Conservation (phyloP, 2,888 invertebrate species). For the Clistopyga incitator region DNA sequence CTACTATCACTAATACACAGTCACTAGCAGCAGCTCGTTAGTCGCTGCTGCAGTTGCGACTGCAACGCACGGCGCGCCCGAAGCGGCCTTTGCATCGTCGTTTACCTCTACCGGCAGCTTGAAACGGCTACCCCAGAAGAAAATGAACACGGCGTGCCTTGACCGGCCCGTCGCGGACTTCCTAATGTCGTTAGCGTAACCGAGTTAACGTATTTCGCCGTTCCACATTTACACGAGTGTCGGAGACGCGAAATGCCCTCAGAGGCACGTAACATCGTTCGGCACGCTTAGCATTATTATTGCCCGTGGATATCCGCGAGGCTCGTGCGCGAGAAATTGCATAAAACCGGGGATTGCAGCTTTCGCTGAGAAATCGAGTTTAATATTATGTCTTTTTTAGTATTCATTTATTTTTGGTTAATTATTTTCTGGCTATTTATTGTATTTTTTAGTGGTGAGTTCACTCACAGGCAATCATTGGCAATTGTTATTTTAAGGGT, state of each 20-base stretch:
- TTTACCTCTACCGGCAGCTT: background rate
- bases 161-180: constrained; percentile 70
- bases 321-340: too few relatives aligned
- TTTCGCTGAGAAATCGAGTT: too few relatives aligned
- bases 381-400: too few relatives aligned
- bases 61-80: background rate
- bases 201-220: constrained; percentile 76
- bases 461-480: too few relatives aligned
- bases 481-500: too few relatives aligned
- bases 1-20: background rate
- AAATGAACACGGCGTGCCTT: constrained; percentile 44
- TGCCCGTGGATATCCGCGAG: background rate
- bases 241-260: background rate
- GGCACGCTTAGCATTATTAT: constrained; percentile 22
- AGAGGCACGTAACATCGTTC: constrained; percentile 35
- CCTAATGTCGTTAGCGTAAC: constrained; percentile 81
- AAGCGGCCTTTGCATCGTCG: background rate
- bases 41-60: constrained; percentile 4
- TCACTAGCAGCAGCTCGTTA: background rate
- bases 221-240: constrained; percentile 57
- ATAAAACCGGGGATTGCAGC: too few relatives aligned
- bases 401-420: too few relatives aligned
- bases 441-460: too few relatives aligned
- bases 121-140: background rate
- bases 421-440: too few relatives aligned